These are phyloP conservation scores for Dromiciops gliroides DNA, from an alignment of 2,113 vertebrate genomes.

Conservation along the genomic window DNA sequence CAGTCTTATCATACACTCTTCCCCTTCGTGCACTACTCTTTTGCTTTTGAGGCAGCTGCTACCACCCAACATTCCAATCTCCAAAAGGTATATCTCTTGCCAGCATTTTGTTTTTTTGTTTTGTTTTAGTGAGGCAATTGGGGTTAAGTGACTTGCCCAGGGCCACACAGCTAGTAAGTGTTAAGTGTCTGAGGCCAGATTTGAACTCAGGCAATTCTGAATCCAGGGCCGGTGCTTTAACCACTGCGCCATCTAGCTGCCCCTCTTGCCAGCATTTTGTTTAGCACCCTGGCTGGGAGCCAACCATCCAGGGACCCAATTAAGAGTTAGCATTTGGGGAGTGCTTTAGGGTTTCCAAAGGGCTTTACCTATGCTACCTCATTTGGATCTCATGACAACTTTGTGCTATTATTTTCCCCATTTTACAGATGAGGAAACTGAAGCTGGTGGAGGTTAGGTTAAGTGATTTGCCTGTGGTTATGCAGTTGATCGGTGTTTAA, in stretches of 20 bases:
- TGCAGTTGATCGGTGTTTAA: too few relatives aligned
- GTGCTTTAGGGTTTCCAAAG: neutral
- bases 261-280: neutral
- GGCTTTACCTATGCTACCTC: neutral
- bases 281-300: neutral
- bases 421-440: neutral
- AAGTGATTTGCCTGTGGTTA: too few relatives aligned
- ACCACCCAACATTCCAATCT: too few relatives aligned
- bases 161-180: too few relatives aligned
- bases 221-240: too few relatives aligned
- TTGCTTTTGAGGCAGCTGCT: neutral
- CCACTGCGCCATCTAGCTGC: too few relatives aligned
- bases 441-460: neutral
- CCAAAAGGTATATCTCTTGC: too few relatives aligned
- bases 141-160: too few relatives aligned
- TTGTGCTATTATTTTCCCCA: neutral
- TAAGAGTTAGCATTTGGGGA: neutral
- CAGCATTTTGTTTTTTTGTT: neutral
- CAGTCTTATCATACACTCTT: neutral
- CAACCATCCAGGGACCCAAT: neutral
- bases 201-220: too few relatives aligned
- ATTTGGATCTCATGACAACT: neutral
- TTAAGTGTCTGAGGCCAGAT: too few relatives aligned
- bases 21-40: neutral
- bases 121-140: too few relatives aligned